Percentiles rank a stretch among this genome's conserved stretches.
phyloP scores from a whole-genome alignment of 2,888 invertebrate genomes.

The Drosophila vallismaia region DNA sequence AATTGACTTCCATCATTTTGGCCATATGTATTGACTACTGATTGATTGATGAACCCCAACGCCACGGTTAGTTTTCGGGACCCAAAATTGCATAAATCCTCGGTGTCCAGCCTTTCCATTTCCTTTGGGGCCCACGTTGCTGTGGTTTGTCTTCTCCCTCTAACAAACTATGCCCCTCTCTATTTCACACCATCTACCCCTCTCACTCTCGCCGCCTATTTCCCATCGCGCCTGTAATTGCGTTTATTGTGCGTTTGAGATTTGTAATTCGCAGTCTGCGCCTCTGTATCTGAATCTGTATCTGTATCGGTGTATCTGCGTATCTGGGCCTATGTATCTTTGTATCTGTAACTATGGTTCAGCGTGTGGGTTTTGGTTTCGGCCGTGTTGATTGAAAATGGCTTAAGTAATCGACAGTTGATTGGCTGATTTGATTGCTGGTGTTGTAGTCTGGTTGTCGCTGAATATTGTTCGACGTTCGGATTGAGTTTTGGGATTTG shows the following conservation, averaged over 20 bases:
- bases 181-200: neutral
- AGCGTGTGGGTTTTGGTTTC: constrained; percentile 27
- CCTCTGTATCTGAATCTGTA: constrained; percentile 6
- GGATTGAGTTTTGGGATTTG: constrained; percentile 30
- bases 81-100: constrained; percentile 44
- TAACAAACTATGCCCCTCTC: neutral
- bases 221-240: constrained; percentile 60
- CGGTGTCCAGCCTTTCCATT: constrained; percentile 50
- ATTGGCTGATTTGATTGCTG: constrained; percentile 73
- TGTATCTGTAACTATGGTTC: constrained; percentile 12
- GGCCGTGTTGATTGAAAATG: constrained; percentile 75
- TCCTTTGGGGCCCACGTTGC: constrained; percentile 50
- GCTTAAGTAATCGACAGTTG: constrained; percentile 79
- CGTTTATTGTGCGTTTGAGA: constrained; percentile 78
- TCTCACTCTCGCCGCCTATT: neutral
- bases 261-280: constrained; percentile 60
- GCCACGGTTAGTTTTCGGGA: constrained; percentile 7
- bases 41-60: constrained; percentile 52
- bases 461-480: constrained; percentile 22
- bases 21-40: constrained; percentile 40
- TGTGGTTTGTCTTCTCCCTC: constrained; percentile 43
- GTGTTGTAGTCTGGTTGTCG: constrained; percentile 45
- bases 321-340: neutral
- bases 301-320: constrained; percentile 6
- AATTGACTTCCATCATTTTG: constrained; percentile 69